Evolutionary conservation across 2,888 invertebrate species (phyloP), one percentile per base, ranked within the genome.

Genomic region (Pseudococcus viburni): DNA sequence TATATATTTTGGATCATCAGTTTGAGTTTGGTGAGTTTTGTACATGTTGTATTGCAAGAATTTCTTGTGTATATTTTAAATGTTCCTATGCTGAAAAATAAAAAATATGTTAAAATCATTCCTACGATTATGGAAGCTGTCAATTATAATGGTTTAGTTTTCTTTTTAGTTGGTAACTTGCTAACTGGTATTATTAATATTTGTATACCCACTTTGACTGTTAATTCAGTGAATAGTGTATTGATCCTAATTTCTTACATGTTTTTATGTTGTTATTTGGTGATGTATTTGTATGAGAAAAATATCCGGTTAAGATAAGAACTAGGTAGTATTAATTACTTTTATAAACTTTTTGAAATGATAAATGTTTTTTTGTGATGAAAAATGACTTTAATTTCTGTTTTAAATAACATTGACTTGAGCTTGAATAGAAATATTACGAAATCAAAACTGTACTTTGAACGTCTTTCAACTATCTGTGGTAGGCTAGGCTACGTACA

Each of bases 1-100:
- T 99, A 97, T 91, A 94, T 95, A 88, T 91, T 95, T 22, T 97
- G 96, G 94, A 93, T 96, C 90, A 93, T 96, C 89, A 94, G 95
- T 85, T 92, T 95, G 42, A 92, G 94, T n/a, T 91, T 93, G 1
- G 93, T 93, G 22, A 91, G 94, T 90, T 91, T 94, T 0, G 92
- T 92, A 46, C 90, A 94, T 33, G 93, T 94, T 90, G 93, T 94
- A 91, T 90, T 93, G n/a, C 90, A 93, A 88, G 95, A 95, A 91
- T 90, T 93, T 51, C 90, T 93, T 84, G 91, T 92, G 22, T 91
- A 92, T 83, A 90, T 92, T 83, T 88, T 91, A 80, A 90, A 90
- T 86, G 64, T n/a, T 17, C 68, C 77, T 55, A 48, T 3, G 11
- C 33, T 39, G 9, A 42, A 11, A 26, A 39, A 68, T 3, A 55